Evolutionary conservation across 2,888 invertebrate species (phyloP).

Genomic region (Phaedon cochleariae): DNA sequence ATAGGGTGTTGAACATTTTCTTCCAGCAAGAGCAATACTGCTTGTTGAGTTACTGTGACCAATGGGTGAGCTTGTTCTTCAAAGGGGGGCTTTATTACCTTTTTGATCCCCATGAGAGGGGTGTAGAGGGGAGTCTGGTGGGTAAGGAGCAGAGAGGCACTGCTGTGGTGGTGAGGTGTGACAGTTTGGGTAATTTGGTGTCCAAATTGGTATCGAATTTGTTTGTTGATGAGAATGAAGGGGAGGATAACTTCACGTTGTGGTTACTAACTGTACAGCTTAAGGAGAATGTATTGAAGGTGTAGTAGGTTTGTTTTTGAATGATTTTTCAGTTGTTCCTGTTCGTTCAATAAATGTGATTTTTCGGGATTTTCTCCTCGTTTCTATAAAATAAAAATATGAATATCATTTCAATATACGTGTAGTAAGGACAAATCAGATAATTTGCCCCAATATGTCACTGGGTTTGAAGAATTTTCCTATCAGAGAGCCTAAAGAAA

Average conservation of each 20-base stretch:
- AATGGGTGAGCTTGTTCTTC: constrained; percentile 67
- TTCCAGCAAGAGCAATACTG: constrained; percentile 68
- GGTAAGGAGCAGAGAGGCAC: constrained; percentile 38
- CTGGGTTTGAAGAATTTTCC: no score
- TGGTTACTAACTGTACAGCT: constrained; percentile 44
- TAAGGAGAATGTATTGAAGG: not conserved
- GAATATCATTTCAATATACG: no score
- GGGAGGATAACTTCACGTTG: constrained; percentile 37
- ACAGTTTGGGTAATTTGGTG: constrained; percentile 38
- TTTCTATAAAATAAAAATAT: no score
- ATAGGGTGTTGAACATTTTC: constrained; percentile 64
- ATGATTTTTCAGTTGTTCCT: no score
- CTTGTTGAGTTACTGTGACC: constrained; percentile 65
- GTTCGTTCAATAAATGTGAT: not conserved
- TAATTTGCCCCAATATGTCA: no score
- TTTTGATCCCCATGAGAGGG: constrained; percentile 69
- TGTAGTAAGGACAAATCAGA: no score
- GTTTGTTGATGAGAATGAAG: constrained; percentile 32
- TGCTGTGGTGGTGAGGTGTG: constrained; percentile 47
- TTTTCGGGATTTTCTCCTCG: no score
- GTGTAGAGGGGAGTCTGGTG: constrained; percentile 60
- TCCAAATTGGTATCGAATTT: constrained; percentile 46
- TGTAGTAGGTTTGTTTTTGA: not conserved
- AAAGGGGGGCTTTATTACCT: constrained; percentile 67
- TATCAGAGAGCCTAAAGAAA: no score